phyloP scores from a whole-genome alignment of 1,140 invertebrate species.

The Caenorhabditis inopinata region DNA sequence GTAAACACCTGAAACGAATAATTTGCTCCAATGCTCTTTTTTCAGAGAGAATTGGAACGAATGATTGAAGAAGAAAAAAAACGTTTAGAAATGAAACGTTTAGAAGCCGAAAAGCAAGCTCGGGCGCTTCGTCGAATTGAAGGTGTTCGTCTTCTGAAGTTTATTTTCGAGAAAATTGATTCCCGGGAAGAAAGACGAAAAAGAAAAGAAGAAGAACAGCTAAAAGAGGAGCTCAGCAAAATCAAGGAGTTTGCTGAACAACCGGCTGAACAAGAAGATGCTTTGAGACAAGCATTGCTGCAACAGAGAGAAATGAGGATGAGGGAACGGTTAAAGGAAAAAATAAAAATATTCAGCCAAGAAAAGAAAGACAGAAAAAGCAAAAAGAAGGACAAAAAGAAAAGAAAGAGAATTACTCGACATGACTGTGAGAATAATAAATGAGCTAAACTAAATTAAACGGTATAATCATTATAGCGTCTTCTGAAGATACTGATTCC shows the following conservation, averaged over 20 bases:
- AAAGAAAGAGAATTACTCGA: background rate
- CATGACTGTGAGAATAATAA: background rate
- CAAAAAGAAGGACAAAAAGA: background rate
- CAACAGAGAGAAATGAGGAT: slow-evolving; percentile 2
- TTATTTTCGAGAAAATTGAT: slow-evolving; percentile 28
- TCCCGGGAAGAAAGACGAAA: slow-evolving; percentile 16
- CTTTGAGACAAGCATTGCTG: background rate
- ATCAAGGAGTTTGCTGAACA: background rate
- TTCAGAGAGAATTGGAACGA: slow-evolving; percentile 39
- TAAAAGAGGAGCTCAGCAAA: slow-evolving; percentile 3
- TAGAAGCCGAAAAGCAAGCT: background rate
- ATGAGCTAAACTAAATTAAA: too few species aligned
- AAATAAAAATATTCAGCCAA: background rate
- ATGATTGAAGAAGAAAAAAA: slow-evolving; percentile 21
- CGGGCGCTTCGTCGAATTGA: slow-evolving; percentile 3
- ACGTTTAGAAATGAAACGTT: background rate
- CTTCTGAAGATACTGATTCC: background rate
- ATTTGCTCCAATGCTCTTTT: too few species aligned
- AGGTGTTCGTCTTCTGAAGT: slow-evolving; percentile 38
- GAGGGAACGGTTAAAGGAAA: slow-evolving; percentile 20
- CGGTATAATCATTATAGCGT: background rate
- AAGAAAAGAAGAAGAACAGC: background rate
- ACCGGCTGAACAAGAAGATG: slow-evolving; percentile 33
- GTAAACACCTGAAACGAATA: background rate
- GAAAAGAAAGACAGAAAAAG: background rate